These are phyloP conservation scores for Antennarius maculatus DNA, from an alignment of 2,797 vertebrate genomes.

Conservation along the genomic window DNA sequence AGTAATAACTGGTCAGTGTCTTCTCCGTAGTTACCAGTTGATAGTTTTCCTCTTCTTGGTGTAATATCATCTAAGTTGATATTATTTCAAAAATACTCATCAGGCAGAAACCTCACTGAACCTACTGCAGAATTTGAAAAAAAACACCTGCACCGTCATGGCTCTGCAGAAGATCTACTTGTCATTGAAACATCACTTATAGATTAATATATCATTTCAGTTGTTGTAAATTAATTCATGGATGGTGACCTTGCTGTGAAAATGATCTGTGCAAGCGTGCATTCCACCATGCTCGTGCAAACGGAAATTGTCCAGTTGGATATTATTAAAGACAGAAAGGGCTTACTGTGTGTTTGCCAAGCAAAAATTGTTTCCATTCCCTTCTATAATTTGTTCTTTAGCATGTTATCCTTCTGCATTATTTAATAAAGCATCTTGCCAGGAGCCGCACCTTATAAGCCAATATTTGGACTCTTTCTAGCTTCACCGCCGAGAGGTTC, in stretches of 20 bases:
- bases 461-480: constrained; percentile 79
- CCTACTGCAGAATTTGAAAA: neutral
- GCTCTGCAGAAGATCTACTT: neutral
- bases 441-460: constrained; percentile 77
- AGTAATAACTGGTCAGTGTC: neutral
- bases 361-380: constrained; percentile 58
- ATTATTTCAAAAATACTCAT: constrained; percentile 20
- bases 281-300: constrained; percentile 39
- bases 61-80: constrained; percentile 28
- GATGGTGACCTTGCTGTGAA: constrained; percentile 14
- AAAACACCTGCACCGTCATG: neutral
- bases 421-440: constrained; percentile 66
- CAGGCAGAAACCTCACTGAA: constrained; percentile 14
- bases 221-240: constrained; percentile 17
- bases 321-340: constrained; percentile 58
- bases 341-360: constrained; percentile 62
- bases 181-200: constrained; percentile 3
- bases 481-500: constrained; percentile 59
- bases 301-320: constrained; percentile 43
- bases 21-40: neutral
- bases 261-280: constrained; percentile 23
- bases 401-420: constrained; percentile 47
- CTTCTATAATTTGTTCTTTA: constrained; percentile 45
- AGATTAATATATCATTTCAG: constrained; percentile 15
- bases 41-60: constrained; percentile 2